Conservation (phyloP, 1,140 invertebrate species). For the Lepidotrigona ventralis region DNA sequence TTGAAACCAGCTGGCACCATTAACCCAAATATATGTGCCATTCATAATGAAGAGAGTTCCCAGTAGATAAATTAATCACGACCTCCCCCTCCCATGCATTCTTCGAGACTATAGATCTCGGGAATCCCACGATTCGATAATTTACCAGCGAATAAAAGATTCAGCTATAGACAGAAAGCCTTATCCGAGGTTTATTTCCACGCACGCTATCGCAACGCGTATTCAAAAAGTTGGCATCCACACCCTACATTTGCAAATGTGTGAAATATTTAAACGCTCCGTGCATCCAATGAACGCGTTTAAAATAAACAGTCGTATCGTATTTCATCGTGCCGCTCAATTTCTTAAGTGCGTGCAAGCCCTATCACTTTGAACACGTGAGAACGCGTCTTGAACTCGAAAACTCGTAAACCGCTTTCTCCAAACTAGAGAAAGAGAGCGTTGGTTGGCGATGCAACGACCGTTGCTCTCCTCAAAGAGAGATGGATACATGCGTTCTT, state of each 20-base stretch:
- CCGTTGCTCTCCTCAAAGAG: neutral
- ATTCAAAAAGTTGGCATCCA: too few relatives aligned
- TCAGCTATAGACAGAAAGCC: conserved; percentile 25
- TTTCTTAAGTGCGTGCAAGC: neutral
- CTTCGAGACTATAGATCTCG: conserved; percentile 49
- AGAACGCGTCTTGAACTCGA: neutral
- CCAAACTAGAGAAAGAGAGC: neutral
- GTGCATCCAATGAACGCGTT: neutral
- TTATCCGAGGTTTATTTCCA: neutral
- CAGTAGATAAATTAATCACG: conserved; percentile 58
- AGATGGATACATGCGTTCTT: neutral
- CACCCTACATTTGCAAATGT: too few relatives aligned
- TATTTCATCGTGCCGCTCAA: neutral
- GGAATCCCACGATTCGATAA: conserved; percentile 53
- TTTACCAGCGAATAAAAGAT: conserved; percentile 50
- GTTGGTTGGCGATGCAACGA: conserved; percentile 1
- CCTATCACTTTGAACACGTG: neutral
- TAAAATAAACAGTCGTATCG: neutral
- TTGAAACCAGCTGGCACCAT: conserved; percentile 60
- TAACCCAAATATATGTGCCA: conserved; percentile 62
- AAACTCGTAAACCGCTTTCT: neutral
- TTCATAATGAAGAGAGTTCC: conserved; percentile 51
- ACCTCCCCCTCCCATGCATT: conserved; percentile 15
- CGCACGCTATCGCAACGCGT: too few relatives aligned
- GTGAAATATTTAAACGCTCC: neutral